Conservation (phyloP, 2,888 invertebrate species). For the Thereva unica region DNA sequence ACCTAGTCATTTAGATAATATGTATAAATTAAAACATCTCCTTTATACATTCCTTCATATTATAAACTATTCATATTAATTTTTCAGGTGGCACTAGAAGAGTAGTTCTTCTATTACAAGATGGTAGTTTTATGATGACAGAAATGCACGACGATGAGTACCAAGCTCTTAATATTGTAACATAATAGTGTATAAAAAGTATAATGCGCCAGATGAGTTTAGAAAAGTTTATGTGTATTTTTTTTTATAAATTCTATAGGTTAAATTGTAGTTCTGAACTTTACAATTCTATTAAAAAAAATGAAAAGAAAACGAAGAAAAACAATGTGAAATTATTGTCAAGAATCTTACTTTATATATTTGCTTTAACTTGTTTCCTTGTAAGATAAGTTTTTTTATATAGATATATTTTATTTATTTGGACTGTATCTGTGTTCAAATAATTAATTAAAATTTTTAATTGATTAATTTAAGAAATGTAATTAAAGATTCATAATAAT, state of each 20-base stretch:
- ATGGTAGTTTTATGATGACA: slow-evolving; percentile 85
- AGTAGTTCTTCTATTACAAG: slow-evolving; percentile 81
- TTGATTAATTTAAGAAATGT: too few relatives aligned
- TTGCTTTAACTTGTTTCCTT: too few relatives aligned
- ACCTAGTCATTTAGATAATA: not conserved
- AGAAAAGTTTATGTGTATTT: not conserved
- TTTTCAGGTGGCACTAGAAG: slow-evolving; percentile 79
- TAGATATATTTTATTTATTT: too few relatives aligned
- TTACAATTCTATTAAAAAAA: too few relatives aligned
- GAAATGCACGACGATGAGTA: slow-evolving; percentile 85
- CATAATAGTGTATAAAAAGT: slow-evolving; percentile 49
- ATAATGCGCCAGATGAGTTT: not conserved
- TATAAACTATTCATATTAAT: slow-evolving; percentile 9
- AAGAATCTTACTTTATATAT: too few relatives aligned
- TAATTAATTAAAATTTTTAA: too few relatives aligned
- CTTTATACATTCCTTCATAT: slow-evolving; percentile 14
- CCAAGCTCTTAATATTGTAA: slow-evolving; percentile 56
- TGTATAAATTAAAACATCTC: not conserved
- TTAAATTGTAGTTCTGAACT: too few relatives aligned
- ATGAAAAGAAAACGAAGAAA: too few relatives aligned
- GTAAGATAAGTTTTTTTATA: too few relatives aligned
- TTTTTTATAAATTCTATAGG: not conserved
- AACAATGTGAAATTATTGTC: too few relatives aligned
- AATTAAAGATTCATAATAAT: too few relatives aligned
- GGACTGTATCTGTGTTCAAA: too few relatives aligned